phyloP scores from a whole-genome alignment of 2,113 vertebrate genomes.

The Epinephelus moara region DNA sequence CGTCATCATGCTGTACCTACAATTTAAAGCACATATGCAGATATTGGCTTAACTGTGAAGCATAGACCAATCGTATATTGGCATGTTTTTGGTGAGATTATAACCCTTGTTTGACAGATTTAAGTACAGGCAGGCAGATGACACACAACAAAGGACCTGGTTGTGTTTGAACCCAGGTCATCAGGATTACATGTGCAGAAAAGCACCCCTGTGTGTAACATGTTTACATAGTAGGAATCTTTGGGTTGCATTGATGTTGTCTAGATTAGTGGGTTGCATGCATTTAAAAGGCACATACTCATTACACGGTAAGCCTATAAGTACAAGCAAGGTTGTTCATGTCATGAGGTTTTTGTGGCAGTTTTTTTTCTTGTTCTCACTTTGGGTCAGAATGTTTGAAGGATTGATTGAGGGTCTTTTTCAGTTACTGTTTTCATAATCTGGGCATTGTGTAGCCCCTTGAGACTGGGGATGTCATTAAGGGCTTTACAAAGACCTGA shows the following conservation, averaged over 20 bases:
- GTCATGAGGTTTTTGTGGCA: constrained; percentile 36
- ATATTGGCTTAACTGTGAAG: not conserved
- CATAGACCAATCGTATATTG: not conserved
- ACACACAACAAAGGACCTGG: not conserved
- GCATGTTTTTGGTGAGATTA: not conserved
- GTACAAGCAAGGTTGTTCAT: constrained; percentile 4
- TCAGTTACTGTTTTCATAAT: not conserved
- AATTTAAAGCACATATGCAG: not conserved
- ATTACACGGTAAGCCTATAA: constrained; percentile 39
- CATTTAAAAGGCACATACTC: constrained; percentile 19
- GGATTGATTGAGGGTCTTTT: not conserved
- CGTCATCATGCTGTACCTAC: not conserved
- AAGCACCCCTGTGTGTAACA: not conserved
- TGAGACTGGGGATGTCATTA: not conserved
- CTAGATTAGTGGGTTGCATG: constrained; percentile 44
- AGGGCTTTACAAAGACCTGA: not conserved
- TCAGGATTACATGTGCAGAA: constrained; percentile 12
- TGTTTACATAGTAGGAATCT: constrained; percentile 19
- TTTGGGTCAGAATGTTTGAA: constrained; percentile 22
- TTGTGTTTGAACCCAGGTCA: constrained; percentile 21
- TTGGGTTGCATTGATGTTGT: constrained; percentile 48
- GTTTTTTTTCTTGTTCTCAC: constrained; percentile 48
- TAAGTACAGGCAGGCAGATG: not conserved
- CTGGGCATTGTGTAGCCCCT: not conserved
- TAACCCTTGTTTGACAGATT: not conserved